phyloP scores from a whole-genome alignment of 1,140 invertebrate species.

The Psilanteris sp. region DNA sequence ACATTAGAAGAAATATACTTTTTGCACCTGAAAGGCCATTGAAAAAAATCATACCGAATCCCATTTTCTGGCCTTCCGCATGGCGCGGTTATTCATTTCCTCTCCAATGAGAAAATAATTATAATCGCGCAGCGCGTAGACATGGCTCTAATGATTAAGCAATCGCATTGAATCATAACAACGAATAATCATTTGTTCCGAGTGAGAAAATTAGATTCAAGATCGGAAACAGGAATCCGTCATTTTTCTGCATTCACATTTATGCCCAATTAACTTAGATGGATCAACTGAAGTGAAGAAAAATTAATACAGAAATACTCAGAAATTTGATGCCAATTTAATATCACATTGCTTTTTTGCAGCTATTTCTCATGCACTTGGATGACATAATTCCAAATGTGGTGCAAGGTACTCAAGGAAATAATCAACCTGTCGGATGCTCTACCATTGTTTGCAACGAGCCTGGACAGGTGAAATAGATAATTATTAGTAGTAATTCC shows the following conservation, averaged over 20 bases:
- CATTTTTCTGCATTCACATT: constrained; percentile 1
- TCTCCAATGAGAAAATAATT: constrained; percentile 56
- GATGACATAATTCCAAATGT: constrained; percentile 87
- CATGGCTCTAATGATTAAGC: constrained; percentile 47
- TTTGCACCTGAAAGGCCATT: no score
- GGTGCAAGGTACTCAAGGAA: constrained; percentile 70
- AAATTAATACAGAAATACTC: no score
- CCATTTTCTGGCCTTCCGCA: constrained; percentile 46
- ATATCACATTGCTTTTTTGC: constrained; percentile 43
- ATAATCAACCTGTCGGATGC: constrained; percentile 86
- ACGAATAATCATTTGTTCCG: constrained; percentile 38
- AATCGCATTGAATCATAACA: constrained; percentile 51
- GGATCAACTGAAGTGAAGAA: no score
- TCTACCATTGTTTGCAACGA: constrained; percentile 87
- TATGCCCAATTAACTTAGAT: background rate
- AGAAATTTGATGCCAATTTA: no score
- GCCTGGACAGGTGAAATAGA: constrained; percentile 77
- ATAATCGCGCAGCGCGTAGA: constrained; percentile 21
- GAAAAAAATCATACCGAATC: constrained; percentile 39
- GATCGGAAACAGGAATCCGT: constrained; percentile 26
- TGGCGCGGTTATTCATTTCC: constrained; percentile 55
- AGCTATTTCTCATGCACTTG: constrained; percentile 91
- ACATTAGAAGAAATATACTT: no score
- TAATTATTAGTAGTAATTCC: no score
- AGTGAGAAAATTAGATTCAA: constrained; percentile 39